A percentile compares a stretch with the other conserved stretches of the same genome.
Conservation (phyloP, 2,113 vertebrate species). For the Elanoides forficatus region DNA sequence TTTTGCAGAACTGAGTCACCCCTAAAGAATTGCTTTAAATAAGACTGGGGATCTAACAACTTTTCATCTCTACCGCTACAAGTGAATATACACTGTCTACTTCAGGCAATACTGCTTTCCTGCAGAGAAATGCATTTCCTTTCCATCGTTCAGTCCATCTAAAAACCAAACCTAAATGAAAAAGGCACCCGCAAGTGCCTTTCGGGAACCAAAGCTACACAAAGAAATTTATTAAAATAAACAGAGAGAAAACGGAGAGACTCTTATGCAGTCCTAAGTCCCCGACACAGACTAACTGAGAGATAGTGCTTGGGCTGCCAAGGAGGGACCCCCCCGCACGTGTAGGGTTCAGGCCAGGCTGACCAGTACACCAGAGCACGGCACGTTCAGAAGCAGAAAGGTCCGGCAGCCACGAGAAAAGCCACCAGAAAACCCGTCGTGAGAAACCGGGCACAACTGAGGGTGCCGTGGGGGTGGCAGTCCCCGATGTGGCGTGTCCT, state of each 20-base stretch:
- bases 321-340: neutral
- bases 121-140: neutral
- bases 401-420: neutral
- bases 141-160: neutral
- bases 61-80: neutral
- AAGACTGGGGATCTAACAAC: neutral
- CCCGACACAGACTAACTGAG: neutral
- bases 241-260: neutral
- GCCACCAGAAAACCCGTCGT: neutral
- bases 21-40: neutral
- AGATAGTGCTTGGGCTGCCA: neutral
- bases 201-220: neutral
- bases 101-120: neutral
- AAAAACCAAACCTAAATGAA: neutral
- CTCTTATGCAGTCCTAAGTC: neutral
- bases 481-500: neutral
- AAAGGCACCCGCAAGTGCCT: neutral
- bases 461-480: too few species aligned
- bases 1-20: neutral
- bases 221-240: neutral
- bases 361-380: neutral
- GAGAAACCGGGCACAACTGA: neutral
- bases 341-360: neutral
- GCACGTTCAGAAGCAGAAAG: neutral
- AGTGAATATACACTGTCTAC: neutral